A percentile compares a stretch with the other conserved stretches of the same genome.
These are phyloP conservation scores for Pandemis heparana DNA, from an alignment of 2,888 invertebrate genomes.

Conservation along the genomic window DNA sequence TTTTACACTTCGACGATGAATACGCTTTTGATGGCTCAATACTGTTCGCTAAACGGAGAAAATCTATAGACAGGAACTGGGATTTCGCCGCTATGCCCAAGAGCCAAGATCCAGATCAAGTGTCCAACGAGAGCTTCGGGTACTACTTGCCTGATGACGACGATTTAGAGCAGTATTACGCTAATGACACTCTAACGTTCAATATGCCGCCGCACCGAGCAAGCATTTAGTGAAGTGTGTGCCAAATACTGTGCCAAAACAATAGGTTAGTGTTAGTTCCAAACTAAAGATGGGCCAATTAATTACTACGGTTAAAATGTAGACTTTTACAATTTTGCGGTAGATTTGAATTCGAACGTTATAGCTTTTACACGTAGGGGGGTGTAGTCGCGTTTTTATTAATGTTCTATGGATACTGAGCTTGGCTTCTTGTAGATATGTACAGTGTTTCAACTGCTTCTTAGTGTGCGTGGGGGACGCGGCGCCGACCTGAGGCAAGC, in stretches of 20 bases:
- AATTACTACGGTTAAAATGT: slow-evolving; percentile 55
- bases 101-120: slow-evolving; percentile 61
- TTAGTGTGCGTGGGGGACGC: slow-evolving; percentile 45
- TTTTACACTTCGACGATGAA: slow-evolving; percentile 80
- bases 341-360: slow-evolving; percentile 64
- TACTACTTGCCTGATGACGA: slow-evolving; percentile 79
- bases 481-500: slow-evolving; percentile 16
- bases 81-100: slow-evolving; percentile 71
- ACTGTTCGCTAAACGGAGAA: slow-evolving; percentile 79
- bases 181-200: slow-evolving; percentile 80
- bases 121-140: slow-evolving; percentile 79
- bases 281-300: slow-evolving; percentile 73
- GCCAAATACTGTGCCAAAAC: slow-evolving; percentile 45
- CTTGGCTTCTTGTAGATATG: slow-evolving; percentile 79
- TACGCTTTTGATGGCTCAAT: slow-evolving; percentile 81
- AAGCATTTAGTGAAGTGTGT: slow-evolving; percentile 70
- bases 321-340: slow-evolving; percentile 71
- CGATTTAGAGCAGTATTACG: slow-evolving; percentile 72
- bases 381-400: slow-evolving; percentile 62
- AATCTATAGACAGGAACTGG: slow-evolving; percentile 75
- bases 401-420: slow-evolving; percentile 58
- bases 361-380: slow-evolving; percentile 78
- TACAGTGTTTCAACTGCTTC: slow-evolving; percentile 57
- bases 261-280: slow-evolving; percentile 55
- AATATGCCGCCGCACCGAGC: slow-evolving; percentile 78